Conservation (phyloP, 2,797 vertebrate species). For the Sylvia borin region DNA sequence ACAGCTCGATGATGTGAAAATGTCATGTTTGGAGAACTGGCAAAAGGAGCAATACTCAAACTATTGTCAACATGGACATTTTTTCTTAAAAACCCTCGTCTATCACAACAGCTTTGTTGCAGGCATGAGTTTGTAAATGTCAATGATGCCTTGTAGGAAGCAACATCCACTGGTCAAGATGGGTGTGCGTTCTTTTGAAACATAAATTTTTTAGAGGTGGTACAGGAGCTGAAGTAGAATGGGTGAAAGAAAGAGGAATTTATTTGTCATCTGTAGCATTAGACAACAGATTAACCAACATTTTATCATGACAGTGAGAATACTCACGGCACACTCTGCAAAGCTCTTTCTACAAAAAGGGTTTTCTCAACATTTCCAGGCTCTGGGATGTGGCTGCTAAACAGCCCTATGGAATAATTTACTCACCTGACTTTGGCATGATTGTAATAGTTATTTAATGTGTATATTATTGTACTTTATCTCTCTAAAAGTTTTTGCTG, state of each 20-base stretch:
- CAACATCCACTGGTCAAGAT: background rate
- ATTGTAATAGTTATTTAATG: background rate
- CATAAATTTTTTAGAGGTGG: rapidly evolving
- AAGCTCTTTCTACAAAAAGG: background rate
- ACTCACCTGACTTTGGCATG: background rate
- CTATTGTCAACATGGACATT: background rate
- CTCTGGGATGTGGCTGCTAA: background rate
- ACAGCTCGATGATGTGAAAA: background rate
- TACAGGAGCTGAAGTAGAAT: background rate
- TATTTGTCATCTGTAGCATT: background rate
- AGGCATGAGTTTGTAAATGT: background rate
- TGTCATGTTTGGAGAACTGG: background rate
- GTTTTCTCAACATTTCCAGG: background rate
- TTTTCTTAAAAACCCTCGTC: background rate
- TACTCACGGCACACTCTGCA: background rate
- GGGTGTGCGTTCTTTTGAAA: background rate
- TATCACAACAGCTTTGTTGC: background rate
- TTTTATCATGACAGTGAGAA: background rate
- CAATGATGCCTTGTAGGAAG: background rate
- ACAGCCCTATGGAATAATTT: background rate
- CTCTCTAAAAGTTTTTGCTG: background rate
- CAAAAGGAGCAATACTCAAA: background rate
- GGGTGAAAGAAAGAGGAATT: background rate
- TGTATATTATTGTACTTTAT: background rate
- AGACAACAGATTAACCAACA: background rate